Conservation (phyloP, 2,113 vertebrate species). For the Oncorhynchus masou region DNA sequence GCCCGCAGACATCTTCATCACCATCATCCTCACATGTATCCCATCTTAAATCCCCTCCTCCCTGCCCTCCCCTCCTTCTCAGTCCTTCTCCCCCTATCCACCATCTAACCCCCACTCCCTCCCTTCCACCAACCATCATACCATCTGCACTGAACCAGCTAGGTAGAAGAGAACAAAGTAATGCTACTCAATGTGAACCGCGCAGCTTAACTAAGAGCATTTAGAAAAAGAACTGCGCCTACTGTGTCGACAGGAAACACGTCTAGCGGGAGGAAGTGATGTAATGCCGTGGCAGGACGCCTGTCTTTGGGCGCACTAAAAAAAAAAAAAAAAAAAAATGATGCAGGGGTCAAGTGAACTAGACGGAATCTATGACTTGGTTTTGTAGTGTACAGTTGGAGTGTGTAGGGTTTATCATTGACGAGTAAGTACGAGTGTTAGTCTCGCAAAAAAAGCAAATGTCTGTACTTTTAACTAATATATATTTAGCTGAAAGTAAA, state of each 20-base stretch:
- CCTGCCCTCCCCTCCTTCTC: neutral
- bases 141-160: constrained; percentile 44
- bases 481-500: constrained; percentile 12
- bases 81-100: constrained; percentile 16
- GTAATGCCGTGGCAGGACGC: constrained; percentile 34
- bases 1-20: neutral
- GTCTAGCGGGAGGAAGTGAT: constrained; percentile 42
- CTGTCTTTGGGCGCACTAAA: too few species aligned
- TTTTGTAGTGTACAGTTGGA: constrained; percentile 38
- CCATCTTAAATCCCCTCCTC: constrained; percentile 22
- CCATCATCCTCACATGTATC: constrained; percentile 22
- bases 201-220: constrained; percentile 66
- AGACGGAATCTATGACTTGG: constrained; percentile 74
- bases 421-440: constrained; percentile 16
- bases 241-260: constrained; percentile 42
- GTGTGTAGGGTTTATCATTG: neutral
- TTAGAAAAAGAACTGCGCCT: constrained; percentile 41
- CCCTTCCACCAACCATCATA: constrained; percentile 41
- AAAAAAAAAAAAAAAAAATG: too few species aligned
- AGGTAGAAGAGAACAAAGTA: constrained; percentile 58
- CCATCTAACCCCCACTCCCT: constrained; percentile 26
- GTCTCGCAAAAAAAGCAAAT: constrained; percentile 51
- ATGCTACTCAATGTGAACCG: constrained; percentile 71
- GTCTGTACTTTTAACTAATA: constrained; percentile 55
- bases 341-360: constrained; percentile 46